Conservation (phyloP, 2,797 vertebrate genomes). For the Crenuchus spilurus region DNA sequence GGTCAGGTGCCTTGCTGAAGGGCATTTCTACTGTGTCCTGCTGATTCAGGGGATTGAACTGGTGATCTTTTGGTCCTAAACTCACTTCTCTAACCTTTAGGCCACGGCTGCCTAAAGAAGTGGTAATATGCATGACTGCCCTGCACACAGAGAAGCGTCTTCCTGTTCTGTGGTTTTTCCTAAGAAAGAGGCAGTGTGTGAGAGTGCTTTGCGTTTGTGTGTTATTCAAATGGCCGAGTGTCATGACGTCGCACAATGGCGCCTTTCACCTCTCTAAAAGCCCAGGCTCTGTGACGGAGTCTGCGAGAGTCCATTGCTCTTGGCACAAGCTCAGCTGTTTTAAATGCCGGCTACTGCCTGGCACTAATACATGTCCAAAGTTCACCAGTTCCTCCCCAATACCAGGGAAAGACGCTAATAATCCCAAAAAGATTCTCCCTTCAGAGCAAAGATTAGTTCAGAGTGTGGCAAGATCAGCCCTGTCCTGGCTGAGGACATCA, state of each 20-base stretch:
- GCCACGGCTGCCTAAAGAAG: too few relatives aligned
- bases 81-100: too few relatives aligned
- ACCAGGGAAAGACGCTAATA: constrained; percentile 33
- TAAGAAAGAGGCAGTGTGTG: constrained; percentile 43
- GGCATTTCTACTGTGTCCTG: too few relatives aligned
- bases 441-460: constrained; percentile 22
- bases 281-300: constrained; percentile 22
- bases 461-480: background rate
- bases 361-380: background rate
- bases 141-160: constrained; percentile 31
- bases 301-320: constrained; percentile 27
- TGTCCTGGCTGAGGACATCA: constrained; percentile 12
- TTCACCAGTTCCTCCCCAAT: constrained; percentile 15
- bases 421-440: constrained; percentile 20
- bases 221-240: constrained; percentile 36
- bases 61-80: too few relatives aligned
- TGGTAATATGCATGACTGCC: too few relatives aligned
- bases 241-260: constrained; percentile 45
- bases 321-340: constrained; percentile 38
- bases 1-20: too few relatives aligned
- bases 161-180: constrained; percentile 26
- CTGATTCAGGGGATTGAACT: too few relatives aligned
- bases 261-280: constrained; percentile 47
- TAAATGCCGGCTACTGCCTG: constrained; percentile 37
- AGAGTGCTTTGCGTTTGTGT: constrained; percentile 7